A percentile compares a stretch with the other conserved stretches of the same genome.
Conservation (phyloP, 2,113 vertebrate species). For the Catharus fuscescens region DNA sequence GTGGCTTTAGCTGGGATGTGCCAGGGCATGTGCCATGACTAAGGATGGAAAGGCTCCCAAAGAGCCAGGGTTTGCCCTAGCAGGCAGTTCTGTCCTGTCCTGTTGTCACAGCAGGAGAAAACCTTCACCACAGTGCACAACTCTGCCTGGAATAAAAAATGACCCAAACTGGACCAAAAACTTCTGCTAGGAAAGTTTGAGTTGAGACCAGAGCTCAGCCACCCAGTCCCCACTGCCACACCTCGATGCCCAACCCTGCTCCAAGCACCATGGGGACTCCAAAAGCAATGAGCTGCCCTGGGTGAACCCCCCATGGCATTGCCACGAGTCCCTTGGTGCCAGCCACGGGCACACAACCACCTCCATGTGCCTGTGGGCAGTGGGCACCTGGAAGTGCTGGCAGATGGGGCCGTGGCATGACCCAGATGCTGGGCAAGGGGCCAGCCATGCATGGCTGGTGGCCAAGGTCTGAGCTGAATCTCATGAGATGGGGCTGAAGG, state of each 20-base stretch:
- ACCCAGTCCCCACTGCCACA: accelerated
- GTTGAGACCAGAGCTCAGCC: accelerated
- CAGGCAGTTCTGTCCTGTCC: neutral
- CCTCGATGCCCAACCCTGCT: neutral
- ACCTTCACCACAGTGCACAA: neutral
- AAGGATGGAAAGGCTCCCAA: neutral
- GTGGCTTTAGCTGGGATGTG: neutral
- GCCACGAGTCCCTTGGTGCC: accelerated
- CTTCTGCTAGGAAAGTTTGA: conserved; percentile 4
- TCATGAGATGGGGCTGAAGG: neutral
- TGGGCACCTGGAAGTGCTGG: neutral
- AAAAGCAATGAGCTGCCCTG: neutral
- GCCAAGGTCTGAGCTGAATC: accelerated
- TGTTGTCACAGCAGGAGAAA: neutral
- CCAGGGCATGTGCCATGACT: neutral
- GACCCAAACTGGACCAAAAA: neutral
- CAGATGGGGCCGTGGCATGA: neutral
- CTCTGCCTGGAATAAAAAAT: neutral
- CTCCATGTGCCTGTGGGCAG: neutral
- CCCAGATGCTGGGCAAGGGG: neutral
- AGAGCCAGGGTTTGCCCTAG: neutral
- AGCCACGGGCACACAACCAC: accelerated
- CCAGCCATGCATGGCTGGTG: neutral
- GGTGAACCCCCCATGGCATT: neutral
- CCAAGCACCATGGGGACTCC: accelerated